Evolutionary conservation across 2,113 vertebrate genomes (phyloP).

Genomic region (Cheilinus undulatus): DNA sequence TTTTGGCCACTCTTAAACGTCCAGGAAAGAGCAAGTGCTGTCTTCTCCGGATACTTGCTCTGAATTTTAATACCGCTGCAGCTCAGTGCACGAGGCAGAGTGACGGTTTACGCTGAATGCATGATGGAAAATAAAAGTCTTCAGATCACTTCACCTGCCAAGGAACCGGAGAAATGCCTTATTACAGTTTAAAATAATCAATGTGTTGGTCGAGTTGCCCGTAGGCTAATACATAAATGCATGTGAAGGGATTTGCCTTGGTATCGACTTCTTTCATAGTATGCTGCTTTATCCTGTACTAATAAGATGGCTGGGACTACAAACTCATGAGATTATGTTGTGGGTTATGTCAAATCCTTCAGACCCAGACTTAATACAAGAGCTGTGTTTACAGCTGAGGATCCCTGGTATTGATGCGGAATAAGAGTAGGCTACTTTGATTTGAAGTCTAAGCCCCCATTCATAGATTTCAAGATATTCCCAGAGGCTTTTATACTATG

Average conservation of each 20-base stretch:
- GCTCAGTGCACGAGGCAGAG: conserved; percentile 17
- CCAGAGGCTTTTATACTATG: no score
- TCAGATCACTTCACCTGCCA: background rate
- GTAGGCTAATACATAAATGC: conserved; percentile 1
- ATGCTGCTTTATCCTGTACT: background rate
- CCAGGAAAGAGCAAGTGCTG: conserved; percentile 37
- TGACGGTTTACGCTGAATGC: background rate
- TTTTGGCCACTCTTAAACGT: conserved; percentile 20
- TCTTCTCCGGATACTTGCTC: conserved; percentile 59
- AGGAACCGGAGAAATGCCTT: background rate
- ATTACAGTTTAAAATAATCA: background rate
- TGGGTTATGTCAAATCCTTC: conserved; percentile 2
- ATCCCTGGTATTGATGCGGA: background rate
- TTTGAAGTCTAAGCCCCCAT: background rate
- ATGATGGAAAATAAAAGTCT: background rate
- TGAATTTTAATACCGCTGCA: conserved; percentile 73
- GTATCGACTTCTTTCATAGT: background rate
- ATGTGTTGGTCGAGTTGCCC: background rate
- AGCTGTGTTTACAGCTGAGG: conserved; percentile 1
- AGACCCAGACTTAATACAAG: background rate
- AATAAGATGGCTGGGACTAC: background rate
- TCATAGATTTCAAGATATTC: no score
- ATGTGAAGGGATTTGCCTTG: conserved; percentile 1
- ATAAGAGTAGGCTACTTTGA: background rate
- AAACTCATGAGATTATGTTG: background rate